Evolutionary conservation across 2,888 invertebrate species (phyloP).

Genomic region (Gortyna flavago): DNA sequence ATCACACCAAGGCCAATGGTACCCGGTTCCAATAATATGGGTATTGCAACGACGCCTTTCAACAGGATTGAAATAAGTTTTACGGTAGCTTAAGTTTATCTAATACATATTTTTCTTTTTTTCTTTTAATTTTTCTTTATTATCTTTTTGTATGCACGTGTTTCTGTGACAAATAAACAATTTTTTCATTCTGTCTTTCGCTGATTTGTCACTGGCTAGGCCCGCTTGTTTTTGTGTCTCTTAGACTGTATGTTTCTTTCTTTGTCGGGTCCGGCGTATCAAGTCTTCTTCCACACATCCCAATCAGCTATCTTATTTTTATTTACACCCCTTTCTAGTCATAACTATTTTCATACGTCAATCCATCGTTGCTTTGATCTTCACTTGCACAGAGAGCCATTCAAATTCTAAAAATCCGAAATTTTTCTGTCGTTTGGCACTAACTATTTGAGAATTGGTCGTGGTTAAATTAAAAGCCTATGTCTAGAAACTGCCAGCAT

Average conservation of each 20-base stretch:
- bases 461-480: background rate
- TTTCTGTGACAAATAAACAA: too few species aligned
- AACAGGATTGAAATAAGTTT: background rate
- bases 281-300: too few species aligned
- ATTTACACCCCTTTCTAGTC: too few species aligned
- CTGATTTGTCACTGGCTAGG: background rate
- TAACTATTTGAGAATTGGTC: background rate
- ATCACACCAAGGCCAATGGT: too few species aligned
- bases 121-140: too few species aligned
- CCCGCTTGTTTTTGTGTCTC: background rate
- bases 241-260: background rate
- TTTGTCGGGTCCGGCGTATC: too few species aligned
- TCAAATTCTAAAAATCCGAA: background rate
- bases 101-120: background rate
- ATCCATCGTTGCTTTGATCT: too few species aligned
- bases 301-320: too few species aligned
- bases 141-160: too few species aligned
- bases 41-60: background rate
- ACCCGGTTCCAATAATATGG: too few species aligned
- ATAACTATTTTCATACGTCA: too few species aligned
- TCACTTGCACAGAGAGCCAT: background rate
- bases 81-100: background rate
- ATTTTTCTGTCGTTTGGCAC: background rate
- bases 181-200: background rate
- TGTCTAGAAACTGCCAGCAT: background rate